Percentiles rank a stretch among this genome's conserved stretches.
Evolutionary conservation across 2,888 invertebrate genomes (phyloP).

Genomic region (Synanthedon tipuliformis): DNA sequence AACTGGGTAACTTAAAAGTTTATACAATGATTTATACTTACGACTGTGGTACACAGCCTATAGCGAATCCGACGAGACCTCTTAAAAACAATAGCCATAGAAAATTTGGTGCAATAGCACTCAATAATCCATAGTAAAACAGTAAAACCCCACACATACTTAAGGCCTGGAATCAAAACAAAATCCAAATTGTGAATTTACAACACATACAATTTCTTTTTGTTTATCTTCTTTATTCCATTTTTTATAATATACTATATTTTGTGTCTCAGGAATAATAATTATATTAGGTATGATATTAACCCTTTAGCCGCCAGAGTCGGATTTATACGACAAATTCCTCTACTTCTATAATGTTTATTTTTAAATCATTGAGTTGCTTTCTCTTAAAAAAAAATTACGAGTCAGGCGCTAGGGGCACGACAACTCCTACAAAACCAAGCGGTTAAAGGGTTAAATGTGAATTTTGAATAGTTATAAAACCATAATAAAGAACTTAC

Average conservation of each 20-base stretch:
- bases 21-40: slow-evolving; percentile 67
- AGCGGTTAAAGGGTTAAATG: slow-evolving; percentile 2
- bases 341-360: too few relatives aligned
- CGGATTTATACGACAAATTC: too few relatives aligned
- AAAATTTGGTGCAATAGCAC: slow-evolving; percentile 91
- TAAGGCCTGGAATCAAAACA: slow-evolving; percentile 74
- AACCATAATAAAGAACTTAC: slow-evolving; percentile 50
- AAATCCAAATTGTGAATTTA: slow-evolving; percentile 5
- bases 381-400: too few relatives aligned
- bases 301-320: too few relatives aligned
- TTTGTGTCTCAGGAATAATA: too few relatives aligned
- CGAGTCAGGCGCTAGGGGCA: too few relatives aligned
- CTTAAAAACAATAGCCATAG: slow-evolving; percentile 91
- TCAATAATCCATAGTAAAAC: slow-evolving; percentile 91
- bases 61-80: slow-evolving; percentile 94
- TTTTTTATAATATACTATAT: too few relatives aligned
- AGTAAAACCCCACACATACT: slow-evolving; percentile 90
- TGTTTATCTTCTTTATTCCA: not conserved
- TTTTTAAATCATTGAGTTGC: too few relatives aligned
- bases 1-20: too few relatives aligned
- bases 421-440: too few relatives aligned
- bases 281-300: slow-evolving; percentile 1
- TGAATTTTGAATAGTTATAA: not conserved
- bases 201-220: not conserved
- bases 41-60: slow-evolving; percentile 98